These are phyloP conservation scores for Vulpes lagopus DNA, from an alignment of 2,113 vertebrate species.

Conservation along the genomic window DNA sequence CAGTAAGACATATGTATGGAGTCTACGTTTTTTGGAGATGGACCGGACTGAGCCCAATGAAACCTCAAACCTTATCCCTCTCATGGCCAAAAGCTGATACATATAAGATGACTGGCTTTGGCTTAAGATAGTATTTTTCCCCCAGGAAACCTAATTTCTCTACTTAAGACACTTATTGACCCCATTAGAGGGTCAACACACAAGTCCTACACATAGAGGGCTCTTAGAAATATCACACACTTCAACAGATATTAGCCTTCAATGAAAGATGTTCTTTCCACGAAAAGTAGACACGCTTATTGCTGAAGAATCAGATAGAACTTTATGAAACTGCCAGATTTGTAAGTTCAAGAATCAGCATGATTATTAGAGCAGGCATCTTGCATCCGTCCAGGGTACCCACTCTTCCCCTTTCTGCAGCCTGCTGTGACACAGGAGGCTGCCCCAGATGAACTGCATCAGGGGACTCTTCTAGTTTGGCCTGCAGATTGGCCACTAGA, in stretches of 20 bases:
- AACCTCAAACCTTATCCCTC: background rate
- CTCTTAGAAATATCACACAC: slow-evolving; percentile 24
- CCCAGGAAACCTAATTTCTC: background rate
- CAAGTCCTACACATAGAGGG: background rate
- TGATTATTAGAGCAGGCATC: background rate
- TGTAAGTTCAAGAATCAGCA: slow-evolving; percentile 18
- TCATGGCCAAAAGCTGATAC: background rate
- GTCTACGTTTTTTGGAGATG: background rate
- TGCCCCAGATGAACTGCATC: background rate
- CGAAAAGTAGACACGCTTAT: background rate
- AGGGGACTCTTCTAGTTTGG: background rate
- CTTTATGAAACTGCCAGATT: slow-evolving; percentile 26
- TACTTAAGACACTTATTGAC: background rate
- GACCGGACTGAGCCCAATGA: background rate
- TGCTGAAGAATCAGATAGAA: background rate
- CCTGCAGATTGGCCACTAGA: background rate
- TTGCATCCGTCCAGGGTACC: background rate
- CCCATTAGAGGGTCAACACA: slow-evolving; percentile 9
- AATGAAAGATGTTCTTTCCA: slow-evolving; percentile 40
- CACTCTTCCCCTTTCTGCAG: background rate
- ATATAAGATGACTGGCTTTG: background rate
- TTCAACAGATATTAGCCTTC: slow-evolving; percentile 35
- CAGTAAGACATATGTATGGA: background rate
- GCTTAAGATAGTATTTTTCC: slow-evolving; percentile 35
- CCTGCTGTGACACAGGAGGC: background rate